Percentiles rank a stretch among this genome's conserved stretches.
These are phyloP conservation scores for Pipistrellus pygmaeus DNA, from an alignment of 2,797 vertebrate species.

Conservation along the genomic window DNA sequence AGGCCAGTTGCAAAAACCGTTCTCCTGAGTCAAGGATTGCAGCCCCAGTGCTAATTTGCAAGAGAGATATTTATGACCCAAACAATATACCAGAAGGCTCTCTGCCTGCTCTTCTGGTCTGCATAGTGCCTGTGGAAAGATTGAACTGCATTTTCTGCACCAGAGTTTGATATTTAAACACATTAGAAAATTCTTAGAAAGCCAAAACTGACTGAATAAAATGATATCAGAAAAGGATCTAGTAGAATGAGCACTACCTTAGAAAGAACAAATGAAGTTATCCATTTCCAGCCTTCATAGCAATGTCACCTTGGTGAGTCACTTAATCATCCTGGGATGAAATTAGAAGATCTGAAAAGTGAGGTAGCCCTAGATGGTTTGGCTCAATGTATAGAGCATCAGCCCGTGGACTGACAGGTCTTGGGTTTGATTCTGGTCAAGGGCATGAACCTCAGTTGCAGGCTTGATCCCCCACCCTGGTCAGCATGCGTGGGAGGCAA, in stretches of 20 bases:
- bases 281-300: neutral
- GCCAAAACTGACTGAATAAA: constrained; percentile 22
- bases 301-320: neutral
- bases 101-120: neutral
- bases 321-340: constrained; percentile 15
- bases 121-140: neutral
- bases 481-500: no score
- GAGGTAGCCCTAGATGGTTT: neutral
- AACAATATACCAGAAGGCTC: constrained; percentile 23
- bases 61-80: constrained; percentile 74
- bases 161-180: constrained; percentile 56
- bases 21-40: constrained; percentile 74
- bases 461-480: no score
- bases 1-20: constrained; percentile 50
- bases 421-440: no score
- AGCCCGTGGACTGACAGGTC: no score
- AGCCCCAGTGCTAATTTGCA: constrained; percentile 64
- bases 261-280: neutral
- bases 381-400: no score
- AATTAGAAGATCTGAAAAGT: constrained; percentile 56
- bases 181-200: neutral
- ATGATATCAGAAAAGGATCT: neutral
- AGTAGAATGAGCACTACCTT: neutral
- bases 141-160: constrained; percentile 20
- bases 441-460: no score